phyloP scores from a whole-genome alignment of 2,797 vertebrate genomes.

The Malurus splendens region DNA sequence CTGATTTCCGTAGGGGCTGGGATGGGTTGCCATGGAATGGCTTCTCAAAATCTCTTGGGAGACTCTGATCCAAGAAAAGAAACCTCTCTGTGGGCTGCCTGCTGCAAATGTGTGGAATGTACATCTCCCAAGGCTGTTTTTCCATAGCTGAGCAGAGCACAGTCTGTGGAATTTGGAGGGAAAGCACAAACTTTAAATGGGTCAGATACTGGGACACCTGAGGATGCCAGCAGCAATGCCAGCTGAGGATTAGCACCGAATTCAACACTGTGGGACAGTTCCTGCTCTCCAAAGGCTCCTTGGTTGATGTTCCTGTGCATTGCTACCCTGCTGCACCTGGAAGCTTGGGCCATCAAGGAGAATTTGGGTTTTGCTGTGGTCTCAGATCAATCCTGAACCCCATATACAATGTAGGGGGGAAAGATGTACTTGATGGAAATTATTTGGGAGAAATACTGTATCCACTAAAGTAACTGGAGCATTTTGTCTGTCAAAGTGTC shows the following conservation, averaged over 20 bases:
- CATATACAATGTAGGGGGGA: not conserved
- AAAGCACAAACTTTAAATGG: not conserved
- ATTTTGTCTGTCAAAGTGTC: not conserved
- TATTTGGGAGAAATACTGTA: not conserved
- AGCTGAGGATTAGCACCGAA: not conserved
- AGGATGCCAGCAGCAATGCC: not conserved
- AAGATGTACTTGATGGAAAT: not conserved
- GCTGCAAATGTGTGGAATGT: not conserved
- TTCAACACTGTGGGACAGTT: not conserved
- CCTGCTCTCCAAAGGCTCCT: not conserved
- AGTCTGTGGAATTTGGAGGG: not conserved
- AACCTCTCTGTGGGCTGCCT: not conserved
- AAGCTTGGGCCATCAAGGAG: not conserved
- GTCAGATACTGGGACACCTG: not conserved
- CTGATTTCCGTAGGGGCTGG: not conserved
- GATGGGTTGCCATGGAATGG: not conserved
- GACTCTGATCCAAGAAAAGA: not conserved
- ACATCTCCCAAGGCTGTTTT: not conserved
- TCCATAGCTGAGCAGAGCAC: accelerated
- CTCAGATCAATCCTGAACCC: not conserved
- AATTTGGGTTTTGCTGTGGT: not conserved
- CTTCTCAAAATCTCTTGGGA: not conserved
- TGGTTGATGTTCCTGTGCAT: not conserved
- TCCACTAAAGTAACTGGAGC: not conserved
- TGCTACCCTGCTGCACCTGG: not conserved